Percentiles rank a stretch among this genome's conserved stretches.
Evolutionary conservation across 53 echinoderm and acorn worm genomes (phyloP).

Genomic region (Zoroaster sp.): DNA sequence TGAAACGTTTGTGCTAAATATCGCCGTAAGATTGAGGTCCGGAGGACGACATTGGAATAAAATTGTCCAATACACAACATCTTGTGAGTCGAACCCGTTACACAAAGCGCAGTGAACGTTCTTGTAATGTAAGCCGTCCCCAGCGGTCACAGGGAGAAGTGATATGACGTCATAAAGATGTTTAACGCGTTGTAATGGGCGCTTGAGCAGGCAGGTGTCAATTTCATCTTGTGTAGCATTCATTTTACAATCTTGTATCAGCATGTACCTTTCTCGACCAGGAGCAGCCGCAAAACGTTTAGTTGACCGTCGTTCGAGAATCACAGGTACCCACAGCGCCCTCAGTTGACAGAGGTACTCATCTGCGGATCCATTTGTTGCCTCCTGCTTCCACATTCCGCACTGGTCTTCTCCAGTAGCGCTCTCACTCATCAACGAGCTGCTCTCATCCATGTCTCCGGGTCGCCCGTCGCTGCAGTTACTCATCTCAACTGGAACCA

Average conservation of each 20-base stretch:
- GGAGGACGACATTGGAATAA: neutral
- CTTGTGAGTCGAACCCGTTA: neutral
- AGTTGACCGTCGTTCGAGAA: constrained; percentile 8
- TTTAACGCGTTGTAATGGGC: neutral
- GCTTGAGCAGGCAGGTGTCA: neutral
- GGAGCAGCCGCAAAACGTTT: neutral
- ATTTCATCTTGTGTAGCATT: neutral
- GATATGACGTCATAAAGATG: constrained; percentile 6
- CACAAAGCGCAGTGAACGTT: constrained; percentile 13
- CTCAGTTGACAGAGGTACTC: constrained; percentile 33
- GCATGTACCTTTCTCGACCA: neutral
- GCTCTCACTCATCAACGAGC: neutral
- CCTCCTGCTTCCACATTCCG: neutral
- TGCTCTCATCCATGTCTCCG: neutral
- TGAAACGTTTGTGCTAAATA: neutral
- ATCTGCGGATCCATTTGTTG: neutral
- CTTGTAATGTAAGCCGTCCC: constrained; percentile 1
- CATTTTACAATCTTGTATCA: neutral
- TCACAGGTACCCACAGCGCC: constrained; percentile 14
- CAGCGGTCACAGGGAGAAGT: constrained; percentile 31
- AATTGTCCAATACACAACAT: neutral
- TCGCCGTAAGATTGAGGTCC: neutral
- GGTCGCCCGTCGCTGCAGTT: neutral
- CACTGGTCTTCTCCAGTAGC: neutral
- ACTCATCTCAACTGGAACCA: neutral